Conservation (phyloP, 2,113 vertebrate genomes). For the Orthonyx spaldingii region DNA sequence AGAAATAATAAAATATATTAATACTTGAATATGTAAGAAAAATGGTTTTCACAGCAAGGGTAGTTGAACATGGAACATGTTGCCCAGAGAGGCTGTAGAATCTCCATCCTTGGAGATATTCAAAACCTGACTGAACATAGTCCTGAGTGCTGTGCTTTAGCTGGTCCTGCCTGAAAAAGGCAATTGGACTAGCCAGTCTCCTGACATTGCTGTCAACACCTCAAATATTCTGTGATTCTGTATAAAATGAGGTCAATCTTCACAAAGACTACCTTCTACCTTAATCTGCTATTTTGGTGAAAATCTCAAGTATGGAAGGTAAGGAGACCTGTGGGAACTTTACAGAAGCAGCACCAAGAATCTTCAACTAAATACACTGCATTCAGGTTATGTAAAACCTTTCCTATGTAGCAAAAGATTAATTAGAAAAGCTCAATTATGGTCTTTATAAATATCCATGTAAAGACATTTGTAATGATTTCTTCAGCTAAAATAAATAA, state of each 20-base stretch:
- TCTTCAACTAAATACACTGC: not conserved
- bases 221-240: not conserved
- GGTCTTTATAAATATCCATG: not conserved
- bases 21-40: not conserved
- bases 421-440: not conserved
- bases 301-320: not conserved
- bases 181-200: not conserved
- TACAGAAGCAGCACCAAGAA: not conserved
- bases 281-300: not conserved
- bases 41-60: not conserved
- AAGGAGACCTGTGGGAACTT: not conserved
- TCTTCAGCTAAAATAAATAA: slow-evolving; percentile 5
- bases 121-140: not conserved
- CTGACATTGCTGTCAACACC: not conserved
- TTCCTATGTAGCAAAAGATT: not conserved
- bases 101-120: not conserved
- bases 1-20: not conserved
- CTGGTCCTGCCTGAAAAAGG: not conserved
- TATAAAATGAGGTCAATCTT: not conserved
- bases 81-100: not conserved
- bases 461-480: not conserved
- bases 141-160: not conserved
- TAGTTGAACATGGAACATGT: not conserved
- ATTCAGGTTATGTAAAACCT: not conserved
- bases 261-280: not conserved